Conservation (phyloP, 1,140 invertebrate genomes). For the Battus philenor region DNA sequence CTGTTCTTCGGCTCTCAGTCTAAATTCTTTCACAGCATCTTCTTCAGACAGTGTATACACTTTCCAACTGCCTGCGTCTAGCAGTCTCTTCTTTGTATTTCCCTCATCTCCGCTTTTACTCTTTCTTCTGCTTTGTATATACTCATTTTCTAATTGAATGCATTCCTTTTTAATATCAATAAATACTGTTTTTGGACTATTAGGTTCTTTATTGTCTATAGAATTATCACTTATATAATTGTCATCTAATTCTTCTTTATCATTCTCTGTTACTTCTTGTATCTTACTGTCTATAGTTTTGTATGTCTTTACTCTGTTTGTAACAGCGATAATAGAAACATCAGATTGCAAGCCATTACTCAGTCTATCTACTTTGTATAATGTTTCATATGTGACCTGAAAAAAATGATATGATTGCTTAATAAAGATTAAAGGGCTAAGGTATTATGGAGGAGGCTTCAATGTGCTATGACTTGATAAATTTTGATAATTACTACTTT, state of each 20-base stretch:
- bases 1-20: slow-evolving; percentile 30
- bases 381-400: slow-evolving; percentile 46
- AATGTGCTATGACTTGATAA: too few species aligned
- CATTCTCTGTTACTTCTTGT: slow-evolving; percentile 5
- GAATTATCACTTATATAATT: slow-evolving; percentile 19
- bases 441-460: too few species aligned
- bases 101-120: slow-evolving; percentile 12
- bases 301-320: slow-evolving; percentile 20
- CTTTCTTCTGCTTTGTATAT: slow-evolving; percentile 20
- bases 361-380: slow-evolving; percentile 37
- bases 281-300: slow-evolving; percentile 10
- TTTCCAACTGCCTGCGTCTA: slow-evolving; percentile 42
- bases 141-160: slow-evolving; percentile 17
- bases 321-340: slow-evolving; percentile 25
- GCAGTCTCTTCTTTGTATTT: slow-evolving; percentile 22
- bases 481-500: too few species aligned
- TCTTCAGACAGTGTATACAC: slow-evolving; percentile 43
- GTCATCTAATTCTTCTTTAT: slow-evolving; percentile 16
- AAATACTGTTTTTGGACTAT: slow-evolving; percentile 19
- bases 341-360: slow-evolving; percentile 26
- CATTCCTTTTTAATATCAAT: slow-evolving; percentile 25
- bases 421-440: too few species aligned
- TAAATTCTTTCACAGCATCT: slow-evolving; percentile 49
- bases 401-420: too few species aligned
- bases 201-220: neutral